Evolutionary conservation across 2,797 vertebrate genomes (phyloP).

Genomic region (Poeciliopsis presidionis): DNA sequence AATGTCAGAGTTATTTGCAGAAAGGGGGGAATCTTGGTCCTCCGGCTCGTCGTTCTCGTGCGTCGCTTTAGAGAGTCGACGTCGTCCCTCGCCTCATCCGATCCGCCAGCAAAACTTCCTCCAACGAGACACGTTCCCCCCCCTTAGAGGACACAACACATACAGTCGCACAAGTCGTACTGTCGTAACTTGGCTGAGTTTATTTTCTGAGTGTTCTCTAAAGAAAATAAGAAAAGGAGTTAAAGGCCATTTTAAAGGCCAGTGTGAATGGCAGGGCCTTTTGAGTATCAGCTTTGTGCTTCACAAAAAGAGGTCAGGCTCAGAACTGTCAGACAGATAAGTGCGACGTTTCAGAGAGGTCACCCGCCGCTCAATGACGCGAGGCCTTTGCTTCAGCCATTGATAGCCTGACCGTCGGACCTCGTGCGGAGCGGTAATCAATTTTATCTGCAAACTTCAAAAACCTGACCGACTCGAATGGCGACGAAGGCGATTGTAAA

Average conservation of each 20-base stretch:
- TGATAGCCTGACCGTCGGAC: slow-evolving; percentile 56
- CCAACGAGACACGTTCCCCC: background rate
- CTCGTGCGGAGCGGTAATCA: slow-evolving; percentile 48
- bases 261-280: slow-evolving; percentile 67
- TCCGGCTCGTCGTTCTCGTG: slow-evolving; percentile 28
- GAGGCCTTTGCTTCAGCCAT: slow-evolving; percentile 55
- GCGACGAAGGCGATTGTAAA: slow-evolving; percentile 8
- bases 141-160: slow-evolving; percentile 12
- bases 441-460: slow-evolving; percentile 54
- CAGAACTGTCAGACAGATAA: slow-evolving; percentile 49
- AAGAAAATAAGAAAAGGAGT: slow-evolving; percentile 50
- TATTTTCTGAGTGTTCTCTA: slow-evolving; percentile 38
- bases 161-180: background rate
- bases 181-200: background rate
- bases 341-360: slow-evolving; percentile 56
- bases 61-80: slow-evolving; percentile 31
- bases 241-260: slow-evolving; percentile 75
- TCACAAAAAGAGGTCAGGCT: slow-evolving; percentile 51
- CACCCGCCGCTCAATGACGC: slow-evolving; percentile 44
- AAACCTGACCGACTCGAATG: slow-evolving; percentile 22
- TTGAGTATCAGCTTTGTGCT: slow-evolving; percentile 59
- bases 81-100: slow-evolving; percentile 13
- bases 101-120: slow-evolving; percentile 14
- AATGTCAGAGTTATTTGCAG: slow-evolving; percentile 69
- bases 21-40: slow-evolving; percentile 49